Base-by-base conservation (phyloP, 2,797 vertebrate genomes). In the Leucoraja ocellata region DNA sequence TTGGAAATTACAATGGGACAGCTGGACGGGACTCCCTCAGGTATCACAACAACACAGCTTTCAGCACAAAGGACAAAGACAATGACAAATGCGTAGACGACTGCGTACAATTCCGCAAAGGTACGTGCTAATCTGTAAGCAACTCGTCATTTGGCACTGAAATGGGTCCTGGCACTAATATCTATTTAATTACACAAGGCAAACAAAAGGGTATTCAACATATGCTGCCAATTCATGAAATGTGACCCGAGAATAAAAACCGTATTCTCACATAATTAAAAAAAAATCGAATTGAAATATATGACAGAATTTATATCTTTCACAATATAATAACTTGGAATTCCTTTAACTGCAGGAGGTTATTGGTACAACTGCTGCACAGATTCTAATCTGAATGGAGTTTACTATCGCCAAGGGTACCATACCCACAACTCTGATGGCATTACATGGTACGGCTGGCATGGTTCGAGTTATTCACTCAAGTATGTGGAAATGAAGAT, bases 331-430 rank as follows among this genome's bases (percentile, higher is more conserved):
- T 74, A 14, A 23, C 13, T 74, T 39, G 46, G 11, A 1, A 74
- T 91, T 36, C 36, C 58, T 54, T 54, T 54, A 7, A 21, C 92
- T 63, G 21, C 95, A 99, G 99, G 99, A 94, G 98, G 98, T 8
- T 99, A 99, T 93, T 99, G 99, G 99, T 99, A 99, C 96, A 99
- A 99, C 96, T 99, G 99, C 96, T 99, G 99, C 96, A 99, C 99
- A 0, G 99, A 99, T 94, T 99, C 99, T 93, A 99, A 99, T 93
- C 96, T 99, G 94, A 99, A 99, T 0, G 99, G 99, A 0, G 95
- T 98, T 81, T 99, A 98, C 95, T 97, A 99, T 95, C 98, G 98
- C 94, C 96, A 96, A 0, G 98, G 98, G 0, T 95, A 98, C 73
- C 98, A 99, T 96, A 97, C 93, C 92, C 97, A 96, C 94, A 97